These are phyloP conservation scores for Misgurnus anguillicaudatus DNA, from an alignment of 2,113 vertebrate genomes.

Conservation along the genomic window DNA sequence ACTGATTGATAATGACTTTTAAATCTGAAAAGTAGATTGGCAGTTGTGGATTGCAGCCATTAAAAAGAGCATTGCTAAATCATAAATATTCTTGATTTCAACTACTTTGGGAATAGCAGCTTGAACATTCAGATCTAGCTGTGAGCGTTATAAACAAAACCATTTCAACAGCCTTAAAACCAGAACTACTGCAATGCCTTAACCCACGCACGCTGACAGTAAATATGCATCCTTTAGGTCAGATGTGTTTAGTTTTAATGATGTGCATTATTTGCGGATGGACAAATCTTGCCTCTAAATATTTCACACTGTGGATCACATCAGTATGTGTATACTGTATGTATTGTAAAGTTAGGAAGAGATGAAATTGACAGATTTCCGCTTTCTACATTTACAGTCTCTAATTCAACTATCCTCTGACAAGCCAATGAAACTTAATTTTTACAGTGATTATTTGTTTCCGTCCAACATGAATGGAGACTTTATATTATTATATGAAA, in stretches of 20 bases:
- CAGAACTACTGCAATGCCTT: neutral
- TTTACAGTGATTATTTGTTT: constrained; percentile 4
- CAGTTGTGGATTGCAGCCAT: neutral
- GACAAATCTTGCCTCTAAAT: constrained; percentile 6
- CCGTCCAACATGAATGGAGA: neutral
- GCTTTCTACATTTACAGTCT: constrained; percentile 1
- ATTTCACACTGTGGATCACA: no score
- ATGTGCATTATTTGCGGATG: constrained; percentile 1
- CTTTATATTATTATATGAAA: constrained; percentile 9
- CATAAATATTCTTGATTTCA: neutral
- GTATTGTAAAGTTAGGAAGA: no score
- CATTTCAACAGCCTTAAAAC: neutral
- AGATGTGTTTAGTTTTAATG: constrained; percentile 5
- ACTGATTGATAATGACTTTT: constrained; percentile 7
- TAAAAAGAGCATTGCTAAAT: neutral
- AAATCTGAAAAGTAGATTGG: neutral
- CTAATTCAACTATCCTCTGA: constrained; percentile 1
- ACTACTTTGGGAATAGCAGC: constrained; percentile 4
- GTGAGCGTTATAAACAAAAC: constrained; percentile 10
- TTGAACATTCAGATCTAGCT: constrained; percentile 27
- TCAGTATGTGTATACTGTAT: no score
- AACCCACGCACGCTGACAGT: constrained; percentile 24
- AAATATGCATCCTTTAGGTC: constrained; percentile 15
- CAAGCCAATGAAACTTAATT: neutral
- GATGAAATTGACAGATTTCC: neutral